phyloP scores from a whole-genome alignment of 1,140 invertebrate genomes.

The Drosophila pectinifera region DNA sequence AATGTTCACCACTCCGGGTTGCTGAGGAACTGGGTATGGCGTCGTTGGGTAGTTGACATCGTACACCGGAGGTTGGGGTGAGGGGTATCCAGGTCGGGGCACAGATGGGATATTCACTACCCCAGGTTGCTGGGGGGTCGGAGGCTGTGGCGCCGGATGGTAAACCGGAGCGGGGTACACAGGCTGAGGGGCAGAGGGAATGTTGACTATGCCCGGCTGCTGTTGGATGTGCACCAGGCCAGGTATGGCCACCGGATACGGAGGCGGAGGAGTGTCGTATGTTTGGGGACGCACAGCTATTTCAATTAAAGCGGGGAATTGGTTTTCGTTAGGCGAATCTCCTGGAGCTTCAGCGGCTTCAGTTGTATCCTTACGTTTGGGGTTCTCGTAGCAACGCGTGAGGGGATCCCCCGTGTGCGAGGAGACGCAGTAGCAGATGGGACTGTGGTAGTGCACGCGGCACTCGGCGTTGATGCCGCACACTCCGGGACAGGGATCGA shows the following conservation, averaged over 20 bases:
- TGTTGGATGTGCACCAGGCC: conserved; percentile 47
- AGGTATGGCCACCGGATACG: conserved; percentile 65
- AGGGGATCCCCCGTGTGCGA: conserved; percentile 90
- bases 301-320: conserved; percentile 1
- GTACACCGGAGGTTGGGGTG: conserved; percentile 19
- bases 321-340: conserved; percentile 12
- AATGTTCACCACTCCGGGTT: conserved; percentile 53
- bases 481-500: conserved; percentile 90
- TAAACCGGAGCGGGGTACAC: conserved; percentile 28
- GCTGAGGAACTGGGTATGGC: neutral
- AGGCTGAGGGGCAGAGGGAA: conserved; percentile 27
- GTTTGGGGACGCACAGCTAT: conserved; percentile 30
- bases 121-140: conserved; percentile 87
- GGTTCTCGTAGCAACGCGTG: conserved; percentile 86
- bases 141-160: conserved; percentile 8
- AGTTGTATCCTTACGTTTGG: conserved; percentile 79
- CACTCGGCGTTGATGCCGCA: conserved; percentile 91
- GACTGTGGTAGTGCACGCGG: conserved; percentile 89
- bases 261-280: conserved; percentile 65
- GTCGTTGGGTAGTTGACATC: conserved; percentile 23
- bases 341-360: no score
- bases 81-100: conserved; percentile 18
- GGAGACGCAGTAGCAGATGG: conserved; percentile 91
- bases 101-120: conserved; percentile 85
- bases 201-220: conserved; percentile 23